phyloP scores from a whole-genome alignment of 2,797 vertebrate species.

The Sandelia bainsii region DNA sequence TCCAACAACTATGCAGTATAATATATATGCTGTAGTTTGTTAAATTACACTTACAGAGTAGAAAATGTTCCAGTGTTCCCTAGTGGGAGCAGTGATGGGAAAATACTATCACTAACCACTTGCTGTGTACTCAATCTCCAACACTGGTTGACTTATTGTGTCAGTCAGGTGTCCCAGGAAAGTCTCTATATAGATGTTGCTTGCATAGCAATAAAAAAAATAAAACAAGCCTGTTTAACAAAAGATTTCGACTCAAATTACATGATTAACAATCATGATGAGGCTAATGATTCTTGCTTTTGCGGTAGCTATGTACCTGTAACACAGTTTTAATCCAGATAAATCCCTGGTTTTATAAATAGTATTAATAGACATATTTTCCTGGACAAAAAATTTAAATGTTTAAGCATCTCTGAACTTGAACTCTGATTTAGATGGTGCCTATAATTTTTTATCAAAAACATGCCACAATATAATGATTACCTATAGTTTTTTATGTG shows the following conservation, averaged over 20 bases:
- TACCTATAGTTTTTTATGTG: not conserved
- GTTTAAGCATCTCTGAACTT: not conserved
- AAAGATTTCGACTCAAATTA: not conserved
- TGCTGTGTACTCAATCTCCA: slow-evolving; percentile 26
- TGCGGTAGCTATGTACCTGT: slow-evolving; percentile 41
- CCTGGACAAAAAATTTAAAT: not conserved
- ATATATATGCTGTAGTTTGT: not conserved
- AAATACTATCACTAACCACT: slow-evolving; percentile 45
- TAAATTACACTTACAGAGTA: not conserved
- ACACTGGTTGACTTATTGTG: slow-evolving; percentile 44
- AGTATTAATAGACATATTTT: not conserved
- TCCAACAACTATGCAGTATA: not conserved
- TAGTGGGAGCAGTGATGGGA: slow-evolving; percentile 47
- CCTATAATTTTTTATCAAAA: not conserved
- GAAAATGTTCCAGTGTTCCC: not conserved
- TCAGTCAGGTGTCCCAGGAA: slow-evolving; percentile 32
- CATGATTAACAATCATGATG: slow-evolving; percentile 50
- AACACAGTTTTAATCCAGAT: slow-evolving; percentile 30
- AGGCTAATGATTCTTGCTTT: slow-evolving; percentile 55
- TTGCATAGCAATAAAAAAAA: too few relatives aligned
- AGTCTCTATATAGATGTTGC: not conserved
- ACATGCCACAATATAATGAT: not conserved
- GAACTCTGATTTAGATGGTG: not conserved
- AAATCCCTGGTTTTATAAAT: not conserved
- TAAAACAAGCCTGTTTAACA: not conserved